Conservation (phyloP, 2,797 vertebrate species). For the Amphiprion clarkii region DNA sequence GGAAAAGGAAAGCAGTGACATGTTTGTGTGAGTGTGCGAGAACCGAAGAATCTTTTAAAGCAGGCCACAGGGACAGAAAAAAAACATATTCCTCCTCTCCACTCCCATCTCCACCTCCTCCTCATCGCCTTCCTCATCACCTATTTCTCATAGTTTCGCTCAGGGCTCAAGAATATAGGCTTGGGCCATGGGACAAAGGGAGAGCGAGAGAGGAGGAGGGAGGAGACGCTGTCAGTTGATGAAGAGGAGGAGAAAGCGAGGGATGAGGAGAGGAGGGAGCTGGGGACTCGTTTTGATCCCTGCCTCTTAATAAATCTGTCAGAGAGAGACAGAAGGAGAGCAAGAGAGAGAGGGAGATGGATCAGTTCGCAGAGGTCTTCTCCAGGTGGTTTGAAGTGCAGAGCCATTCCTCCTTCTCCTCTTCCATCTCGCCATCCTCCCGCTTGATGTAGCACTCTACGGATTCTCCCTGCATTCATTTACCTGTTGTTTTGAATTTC, state of each 20-base stretch:
- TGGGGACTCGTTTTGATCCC: conserved; percentile 70
- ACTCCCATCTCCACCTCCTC: conserved; percentile 24
- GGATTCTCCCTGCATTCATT: conserved; percentile 30
- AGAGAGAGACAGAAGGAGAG: conserved; percentile 69
- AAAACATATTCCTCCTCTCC: conserved; percentile 29
- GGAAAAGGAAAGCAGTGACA: conserved; percentile 20
- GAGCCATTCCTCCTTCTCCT: conserved; percentile 40
- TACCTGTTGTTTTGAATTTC: conserved; percentile 35
- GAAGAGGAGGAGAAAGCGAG: conserved; percentile 58
- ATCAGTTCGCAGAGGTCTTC: conserved; percentile 65
- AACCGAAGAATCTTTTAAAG: conserved; percentile 44
- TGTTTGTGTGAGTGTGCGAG: conserved; percentile 21
- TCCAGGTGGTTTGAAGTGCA: conserved; percentile 69
- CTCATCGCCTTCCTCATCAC: conserved; percentile 35
- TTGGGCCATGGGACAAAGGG: conserved; percentile 45
- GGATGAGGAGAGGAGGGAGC: conserved; percentile 64
- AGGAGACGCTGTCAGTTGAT: conserved; percentile 66
- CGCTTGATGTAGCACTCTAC: conserved; percentile 26
- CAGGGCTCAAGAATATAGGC: conserved; percentile 37
- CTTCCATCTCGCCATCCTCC: conserved; percentile 20
- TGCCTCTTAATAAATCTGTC: conserved; percentile 81
- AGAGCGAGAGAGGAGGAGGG: conserved; percentile 27
- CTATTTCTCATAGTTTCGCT: conserved; percentile 48
- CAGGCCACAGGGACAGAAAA: conserved; percentile 47
- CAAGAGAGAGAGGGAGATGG: conserved; percentile 53